A percentile compares a stretch with the other conserved stretches of the same genome.
These are phyloP conservation scores for Sipha maydis DNA, from an alignment of 2,888 invertebrate species.

Conservation along the genomic window DNA sequence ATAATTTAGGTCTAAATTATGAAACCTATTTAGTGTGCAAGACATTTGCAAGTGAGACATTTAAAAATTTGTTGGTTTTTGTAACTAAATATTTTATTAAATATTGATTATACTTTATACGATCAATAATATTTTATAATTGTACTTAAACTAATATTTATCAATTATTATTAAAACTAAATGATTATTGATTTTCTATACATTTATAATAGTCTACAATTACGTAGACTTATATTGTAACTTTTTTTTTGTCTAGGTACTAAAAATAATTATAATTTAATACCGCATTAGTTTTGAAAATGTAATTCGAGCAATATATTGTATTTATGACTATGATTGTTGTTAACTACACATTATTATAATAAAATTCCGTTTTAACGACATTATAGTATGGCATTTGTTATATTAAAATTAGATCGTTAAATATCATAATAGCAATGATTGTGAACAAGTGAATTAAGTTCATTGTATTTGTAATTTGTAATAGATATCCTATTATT, in stretches of 20 bases:
- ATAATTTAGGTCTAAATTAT: background rate
- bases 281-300: background rate
- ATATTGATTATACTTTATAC: no score
- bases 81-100: no score
- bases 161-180: no score
- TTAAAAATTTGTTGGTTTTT: background rate
- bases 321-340: background rate
- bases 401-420: background rate
- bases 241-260: no score
- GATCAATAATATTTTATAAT: no score
- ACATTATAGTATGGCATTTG: background rate
- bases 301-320: background rate
- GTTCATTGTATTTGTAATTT: background rate
- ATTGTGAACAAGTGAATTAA: background rate
- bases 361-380: background rate
- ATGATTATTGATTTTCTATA: no score
- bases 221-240: no score
- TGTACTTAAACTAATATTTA: no score
- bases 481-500: background rate
- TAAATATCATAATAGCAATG: background rate
- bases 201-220: no score
- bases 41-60: background rate
- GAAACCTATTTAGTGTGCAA: background rate
- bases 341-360: background rate
- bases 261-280: no score